Conservation (phyloP, 2,797 vertebrate genomes). For the Garrulus glandarius region DNA sequence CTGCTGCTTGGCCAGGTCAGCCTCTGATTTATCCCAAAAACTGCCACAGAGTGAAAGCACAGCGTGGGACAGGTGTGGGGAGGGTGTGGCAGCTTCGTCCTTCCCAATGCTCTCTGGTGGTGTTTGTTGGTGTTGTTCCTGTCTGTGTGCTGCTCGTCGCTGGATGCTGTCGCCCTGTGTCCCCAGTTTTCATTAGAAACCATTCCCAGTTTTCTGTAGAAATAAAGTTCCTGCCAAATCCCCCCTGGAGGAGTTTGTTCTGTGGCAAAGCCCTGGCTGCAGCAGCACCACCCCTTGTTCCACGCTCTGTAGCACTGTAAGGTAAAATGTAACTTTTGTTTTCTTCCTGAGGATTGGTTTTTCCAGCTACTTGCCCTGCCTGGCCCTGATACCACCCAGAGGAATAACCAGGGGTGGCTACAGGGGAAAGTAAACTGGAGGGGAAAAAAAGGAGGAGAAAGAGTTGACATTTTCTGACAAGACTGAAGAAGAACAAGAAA, state of each 20-base stretch:
- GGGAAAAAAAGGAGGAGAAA: accelerated
- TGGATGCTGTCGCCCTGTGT: neutral
- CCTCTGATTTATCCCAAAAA: neutral
- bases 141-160: neutral
- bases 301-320: accelerated
- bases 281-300: neutral
- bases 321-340: neutral
- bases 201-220: neutral
- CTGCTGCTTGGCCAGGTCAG: too few relatives aligned
- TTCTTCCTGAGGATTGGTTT: neutral
- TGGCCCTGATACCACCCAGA: neutral
- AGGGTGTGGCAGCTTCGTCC: neutral
- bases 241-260: neutral
- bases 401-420: neutral
- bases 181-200: neutral
- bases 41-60: accelerated
- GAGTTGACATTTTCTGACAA: neutral
- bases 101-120: accelerated
- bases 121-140: neutral
- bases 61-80: accelerated
- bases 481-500: neutral
- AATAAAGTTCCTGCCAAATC: neutral
- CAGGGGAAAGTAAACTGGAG: neutral
- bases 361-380: neutral
- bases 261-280: neutral